phyloP scores from a whole-genome alignment of 2,113 vertebrate species.

The Prunella fulvescens region DNA sequence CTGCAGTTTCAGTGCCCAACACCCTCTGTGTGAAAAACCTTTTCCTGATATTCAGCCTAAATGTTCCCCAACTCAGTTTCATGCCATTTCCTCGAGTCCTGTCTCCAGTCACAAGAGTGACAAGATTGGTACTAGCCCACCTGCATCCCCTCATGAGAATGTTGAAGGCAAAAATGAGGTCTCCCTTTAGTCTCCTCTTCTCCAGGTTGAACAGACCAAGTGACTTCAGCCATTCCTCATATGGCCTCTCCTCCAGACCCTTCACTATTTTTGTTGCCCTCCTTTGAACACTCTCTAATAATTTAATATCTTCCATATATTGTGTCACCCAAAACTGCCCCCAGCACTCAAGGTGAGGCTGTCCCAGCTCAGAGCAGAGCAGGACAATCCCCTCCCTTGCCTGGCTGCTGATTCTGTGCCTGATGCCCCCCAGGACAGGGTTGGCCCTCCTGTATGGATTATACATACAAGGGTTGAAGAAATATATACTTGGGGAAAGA shows the following conservation, averaged over 20 bases:
- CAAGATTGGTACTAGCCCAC: neutral
- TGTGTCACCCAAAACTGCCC: neutral
- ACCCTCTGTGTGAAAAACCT: neutral
- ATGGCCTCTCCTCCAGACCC: too few species aligned
- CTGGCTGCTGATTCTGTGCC: accelerated
- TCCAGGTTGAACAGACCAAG: neutral
- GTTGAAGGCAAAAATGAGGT: neutral
- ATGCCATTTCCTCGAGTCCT: neutral
- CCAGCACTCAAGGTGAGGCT: accelerated
- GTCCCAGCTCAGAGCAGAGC: accelerated
- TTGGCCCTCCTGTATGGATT: neutral
- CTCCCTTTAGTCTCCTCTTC: neutral
- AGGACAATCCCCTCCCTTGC: neutral
- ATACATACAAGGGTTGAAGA: neutral
- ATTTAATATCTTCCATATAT: neutral
- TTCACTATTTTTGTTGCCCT: neutral
- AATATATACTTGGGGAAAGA: neutral
- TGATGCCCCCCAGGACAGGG: accelerated
- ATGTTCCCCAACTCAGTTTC: neutral
- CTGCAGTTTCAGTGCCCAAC: neutral
- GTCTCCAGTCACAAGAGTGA: neutral
- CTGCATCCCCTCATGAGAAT: neutral
- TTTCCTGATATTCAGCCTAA: neutral
- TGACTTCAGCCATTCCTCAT: neutral
- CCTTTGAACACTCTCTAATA: neutral